Conservation (phyloP, 2,888 invertebrate genomes). For the Syrista parreyssii region DNA sequence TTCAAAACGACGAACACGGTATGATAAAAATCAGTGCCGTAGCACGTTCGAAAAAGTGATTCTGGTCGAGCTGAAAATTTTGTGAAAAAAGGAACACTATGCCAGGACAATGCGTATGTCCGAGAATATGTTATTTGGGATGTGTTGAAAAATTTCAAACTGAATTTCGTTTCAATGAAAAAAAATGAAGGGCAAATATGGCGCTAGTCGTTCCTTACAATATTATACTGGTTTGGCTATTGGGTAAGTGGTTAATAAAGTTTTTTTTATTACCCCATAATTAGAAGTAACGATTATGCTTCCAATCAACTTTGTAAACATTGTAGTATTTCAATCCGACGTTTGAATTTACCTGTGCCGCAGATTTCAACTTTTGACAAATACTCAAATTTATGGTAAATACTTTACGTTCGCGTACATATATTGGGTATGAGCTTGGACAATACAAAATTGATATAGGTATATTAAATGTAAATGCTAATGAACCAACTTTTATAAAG, state of each 20-base stretch:
- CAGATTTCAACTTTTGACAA: conserved; percentile 11
- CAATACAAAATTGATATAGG: background rate
- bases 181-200: background rate
- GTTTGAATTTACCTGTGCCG: conserved; percentile 16
- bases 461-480: background rate
- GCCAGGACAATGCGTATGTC: background rate
- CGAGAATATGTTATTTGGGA: background rate
- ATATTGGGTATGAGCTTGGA: background rate
- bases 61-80: background rate
- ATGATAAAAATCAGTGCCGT: background rate
- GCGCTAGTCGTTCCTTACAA: background rate
- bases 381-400: conserved; percentile 15
- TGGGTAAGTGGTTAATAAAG: conserved; percentile 10
- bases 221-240: background rate
- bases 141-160: background rate
- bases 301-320: conserved; percentile 21
- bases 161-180: background rate
- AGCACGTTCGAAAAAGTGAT: background rate
- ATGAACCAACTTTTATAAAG: background rate
- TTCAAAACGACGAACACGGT: too few relatives aligned
- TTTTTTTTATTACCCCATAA: conserved; percentile 14
- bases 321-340: conserved; percentile 13
- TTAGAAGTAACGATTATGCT: conserved; percentile 18
- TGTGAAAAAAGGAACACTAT: background rate
- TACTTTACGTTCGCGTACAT: conserved; percentile 5